These are phyloP conservation scores for Phrynocephalus vlangalii DNA, from an alignment of 2,797 vertebrate species.

Conservation along the genomic window DNA sequence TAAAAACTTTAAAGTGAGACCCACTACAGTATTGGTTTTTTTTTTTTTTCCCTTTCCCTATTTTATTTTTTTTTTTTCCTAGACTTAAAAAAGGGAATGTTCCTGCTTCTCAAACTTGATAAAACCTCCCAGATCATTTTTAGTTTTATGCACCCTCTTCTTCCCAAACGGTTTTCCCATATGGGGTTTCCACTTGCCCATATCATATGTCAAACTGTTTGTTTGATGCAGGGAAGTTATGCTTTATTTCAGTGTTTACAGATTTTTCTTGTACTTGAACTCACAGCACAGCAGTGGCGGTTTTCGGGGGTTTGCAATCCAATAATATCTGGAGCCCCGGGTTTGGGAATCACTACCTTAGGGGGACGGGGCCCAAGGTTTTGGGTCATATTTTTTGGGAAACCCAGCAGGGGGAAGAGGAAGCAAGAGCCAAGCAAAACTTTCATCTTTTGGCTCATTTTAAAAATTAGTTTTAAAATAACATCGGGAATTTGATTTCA, in stretches of 20 bases:
- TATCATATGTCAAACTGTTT: neutral
- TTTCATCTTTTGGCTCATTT: neutral
- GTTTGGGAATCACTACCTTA: neutral
- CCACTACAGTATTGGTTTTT: constrained; percentile 64
- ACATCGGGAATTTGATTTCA: too few species aligned
- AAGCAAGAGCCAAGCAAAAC: neutral
- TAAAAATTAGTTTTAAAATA: too few species aligned
- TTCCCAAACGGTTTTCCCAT: too few species aligned
- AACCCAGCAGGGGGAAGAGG: neutral
- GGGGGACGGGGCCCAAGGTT: too few species aligned
- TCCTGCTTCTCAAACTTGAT: constrained; percentile 61
- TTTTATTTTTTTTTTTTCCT: constrained; percentile 58
- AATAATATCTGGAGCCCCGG: too few species aligned
- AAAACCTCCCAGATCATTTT: constrained; percentile 54
- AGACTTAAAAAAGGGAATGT: constrained; percentile 65
- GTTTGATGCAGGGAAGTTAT: neutral
- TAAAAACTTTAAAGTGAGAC: constrained; percentile 76
- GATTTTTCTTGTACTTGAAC: too few species aligned
- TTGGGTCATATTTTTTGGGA: neutral
- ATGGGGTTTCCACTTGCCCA: neutral
- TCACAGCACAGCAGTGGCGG: too few species aligned
- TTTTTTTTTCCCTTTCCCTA: constrained; percentile 70
- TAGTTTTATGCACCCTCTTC: constrained; percentile 43
- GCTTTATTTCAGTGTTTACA: neutral
- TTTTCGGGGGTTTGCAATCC: too few species aligned